phyloP scores from a whole-genome alignment of 92 coral and sea anemone genomes.

The Actinostola sp. region DNA sequence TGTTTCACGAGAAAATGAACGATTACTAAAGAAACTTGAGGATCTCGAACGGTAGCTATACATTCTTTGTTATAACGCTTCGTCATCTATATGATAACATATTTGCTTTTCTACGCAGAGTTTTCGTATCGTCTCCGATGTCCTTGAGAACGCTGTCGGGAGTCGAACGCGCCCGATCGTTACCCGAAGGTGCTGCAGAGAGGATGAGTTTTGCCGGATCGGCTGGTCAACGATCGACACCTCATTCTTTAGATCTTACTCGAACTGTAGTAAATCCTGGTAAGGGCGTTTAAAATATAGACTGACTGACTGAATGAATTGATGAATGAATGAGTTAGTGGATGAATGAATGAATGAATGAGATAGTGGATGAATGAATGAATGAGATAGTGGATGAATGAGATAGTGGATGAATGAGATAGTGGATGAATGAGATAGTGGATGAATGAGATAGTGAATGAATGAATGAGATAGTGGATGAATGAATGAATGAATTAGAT shows the following conservation, averaged over 20 bases:
- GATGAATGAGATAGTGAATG: too few species aligned
- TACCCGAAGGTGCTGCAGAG: slow-evolving; percentile 55
- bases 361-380: too few species aligned
- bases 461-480: too few species aligned
- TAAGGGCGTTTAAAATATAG: slow-evolving; percentile 1
- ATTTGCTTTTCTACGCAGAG: slow-evolving; percentile 19
- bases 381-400: too few species aligned
- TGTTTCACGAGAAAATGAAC: slow-evolving; percentile 94
- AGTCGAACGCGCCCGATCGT: slow-evolving; percentile 67
- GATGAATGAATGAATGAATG: neutral
- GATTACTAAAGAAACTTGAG: slow-evolving; percentile 87
- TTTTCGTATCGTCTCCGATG: slow-evolving; percentile 65
- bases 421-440: too few species aligned
- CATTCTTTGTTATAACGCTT: neutral
- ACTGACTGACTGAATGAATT: neutral
- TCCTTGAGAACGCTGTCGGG: slow-evolving; percentile 56
- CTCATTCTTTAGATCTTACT: neutral
- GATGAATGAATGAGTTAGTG: neutral
- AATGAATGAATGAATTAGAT: too few species aligned
- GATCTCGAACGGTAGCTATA: slow-evolving; percentile 74
- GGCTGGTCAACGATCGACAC: slow-evolving; percentile 29
- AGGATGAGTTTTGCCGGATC: slow-evolving; percentile 22
- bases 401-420: too few species aligned
- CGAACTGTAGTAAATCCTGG: slow-evolving; percentile 31
- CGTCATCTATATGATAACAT: neutral